phyloP scores from a whole-genome alignment of 1,140 invertebrate genomes.

The Rhynchophorus ferrugineus region DNA sequence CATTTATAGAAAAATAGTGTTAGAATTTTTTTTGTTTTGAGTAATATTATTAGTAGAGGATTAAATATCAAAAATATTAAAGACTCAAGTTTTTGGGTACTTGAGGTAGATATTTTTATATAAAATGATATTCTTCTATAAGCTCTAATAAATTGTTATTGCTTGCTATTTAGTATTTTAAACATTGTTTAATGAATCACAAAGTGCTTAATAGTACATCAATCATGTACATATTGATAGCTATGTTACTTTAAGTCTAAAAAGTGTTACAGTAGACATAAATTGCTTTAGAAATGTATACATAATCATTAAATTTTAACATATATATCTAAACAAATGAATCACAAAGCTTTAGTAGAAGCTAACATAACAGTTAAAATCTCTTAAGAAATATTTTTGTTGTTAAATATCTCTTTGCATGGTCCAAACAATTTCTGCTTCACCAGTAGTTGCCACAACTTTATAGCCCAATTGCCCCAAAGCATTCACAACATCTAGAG shows the following conservation, averaged over 20 bases:
- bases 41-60: background rate
- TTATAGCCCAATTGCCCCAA: slow-evolving; percentile 67
- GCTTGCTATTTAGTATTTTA: too few relatives aligned
- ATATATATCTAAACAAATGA: background rate
- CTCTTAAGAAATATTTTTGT: background rate
- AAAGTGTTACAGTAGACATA: too few relatives aligned
- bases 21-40: background rate
- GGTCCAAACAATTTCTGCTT: slow-evolving; percentile 73
- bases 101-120: background rate
- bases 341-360: too few relatives aligned
- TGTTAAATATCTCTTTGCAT: slow-evolving; percentile 59
- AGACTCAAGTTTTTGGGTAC: background rate
- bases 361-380: background rate
- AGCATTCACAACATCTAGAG: slow-evolving; percentile 60
- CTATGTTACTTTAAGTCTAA: too few relatives aligned
- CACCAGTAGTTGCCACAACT: slow-evolving; percentile 66
- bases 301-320: background rate
- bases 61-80: background rate
- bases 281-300: background rate
- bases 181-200: too few relatives aligned
- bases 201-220: too few relatives aligned
- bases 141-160: background rate
- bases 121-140: background rate
- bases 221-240: too few relatives aligned
- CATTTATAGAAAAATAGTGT: background rate